Evolutionary conservation across 2,888 invertebrate species (phyloP).

Genomic region (Cataglyphis livida): DNA sequence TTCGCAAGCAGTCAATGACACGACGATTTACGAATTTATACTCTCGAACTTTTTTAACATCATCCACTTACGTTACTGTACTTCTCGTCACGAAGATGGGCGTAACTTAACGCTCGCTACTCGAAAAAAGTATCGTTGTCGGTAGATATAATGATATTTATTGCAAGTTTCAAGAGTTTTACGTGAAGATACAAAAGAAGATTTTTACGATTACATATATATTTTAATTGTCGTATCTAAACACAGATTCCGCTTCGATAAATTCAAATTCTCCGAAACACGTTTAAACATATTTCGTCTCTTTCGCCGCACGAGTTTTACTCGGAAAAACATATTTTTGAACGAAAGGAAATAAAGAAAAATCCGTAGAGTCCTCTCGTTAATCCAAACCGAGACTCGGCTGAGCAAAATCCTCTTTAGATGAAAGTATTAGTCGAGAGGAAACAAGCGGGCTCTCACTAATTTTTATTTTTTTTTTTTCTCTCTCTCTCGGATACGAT

Average conservation of each 20-base stretch:
- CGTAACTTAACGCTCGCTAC: slow-evolving; percentile 39
- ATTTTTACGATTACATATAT: not conserved
- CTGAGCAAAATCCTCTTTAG: slow-evolving; percentile 68
- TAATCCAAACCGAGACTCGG: slow-evolving; percentile 62
- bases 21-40: slow-evolving; percentile 20
- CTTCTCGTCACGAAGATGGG: slow-evolving; percentile 38
- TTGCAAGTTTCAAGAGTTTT: not conserved
- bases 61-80: slow-evolving; percentile 13
- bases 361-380: slow-evolving; percentile 58
- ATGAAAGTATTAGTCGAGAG: slow-evolving; percentile 71
- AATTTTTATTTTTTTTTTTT: slow-evolving; percentile 60
- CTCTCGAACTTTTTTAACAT: slow-evolving; percentile 12
- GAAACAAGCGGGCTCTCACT: slow-evolving; percentile 55
- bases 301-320: slow-evolving; percentile 13
- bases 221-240: slow-evolving; percentile 20
- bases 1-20: slow-evolving; percentile 47
- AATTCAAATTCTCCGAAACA: slow-evolving; percentile 7
- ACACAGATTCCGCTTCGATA: not conserved
- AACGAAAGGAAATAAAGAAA: slow-evolving; percentile 43
- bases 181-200: not conserved
- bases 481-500: slow-evolving; percentile 63
- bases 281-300: not conserved
- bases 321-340: slow-evolving; percentile 41
- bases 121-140: slow-evolving; percentile 23
- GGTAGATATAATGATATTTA: slow-evolving; percentile 14